Percentiles rank a stretch among this genome's conserved stretches.
These are phyloP conservation scores for Pseudoips prasinana DNA, from an alignment of 2,888 invertebrate genomes.

Conservation along the genomic window DNA sequence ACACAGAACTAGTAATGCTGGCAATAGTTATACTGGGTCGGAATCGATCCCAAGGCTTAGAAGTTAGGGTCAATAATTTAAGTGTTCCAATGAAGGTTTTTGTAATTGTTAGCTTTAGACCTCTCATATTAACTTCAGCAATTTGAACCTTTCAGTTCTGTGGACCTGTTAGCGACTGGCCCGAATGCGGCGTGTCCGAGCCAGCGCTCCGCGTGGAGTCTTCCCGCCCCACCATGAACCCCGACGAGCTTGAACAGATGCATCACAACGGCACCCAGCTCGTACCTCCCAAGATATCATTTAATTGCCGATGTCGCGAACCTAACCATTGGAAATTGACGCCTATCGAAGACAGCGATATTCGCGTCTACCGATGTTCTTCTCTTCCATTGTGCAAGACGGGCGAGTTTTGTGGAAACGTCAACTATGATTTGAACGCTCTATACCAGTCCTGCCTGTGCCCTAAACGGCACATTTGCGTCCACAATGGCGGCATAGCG, in stretches of 20 bases:
- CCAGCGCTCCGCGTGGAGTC: slow-evolving; percentile 60
- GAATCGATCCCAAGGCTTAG: no score
- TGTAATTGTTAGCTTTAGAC: no score
- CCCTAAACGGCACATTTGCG: slow-evolving; percentile 82
- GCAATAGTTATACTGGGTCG: no score
- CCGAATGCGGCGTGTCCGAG: slow-evolving; percentile 54
- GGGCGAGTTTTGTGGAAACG: slow-evolving; percentile 83
- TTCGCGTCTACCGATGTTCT: slow-evolving; percentile 64
- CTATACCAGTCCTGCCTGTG: slow-evolving; percentile 85
- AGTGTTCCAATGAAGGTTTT: no score
- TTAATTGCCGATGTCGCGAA: slow-evolving; percentile 74
- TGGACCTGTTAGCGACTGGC: slow-evolving; percentile 58
- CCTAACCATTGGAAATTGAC: slow-evolving; percentile 77
- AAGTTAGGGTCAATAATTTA: no score
- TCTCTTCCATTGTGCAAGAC: slow-evolving; percentile 75
- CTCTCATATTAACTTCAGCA: no score
- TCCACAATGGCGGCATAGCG: slow-evolving; percentile 72
- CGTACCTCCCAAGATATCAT: slow-evolving; percentile 63
- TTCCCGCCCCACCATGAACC: slow-evolving; percentile 53
- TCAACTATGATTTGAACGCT: slow-evolving; percentile 80
- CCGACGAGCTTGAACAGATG: slow-evolving; percentile 62
- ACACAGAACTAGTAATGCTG: no score
- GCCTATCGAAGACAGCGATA: slow-evolving; percentile 37
- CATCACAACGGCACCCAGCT: slow-evolving; percentile 64
- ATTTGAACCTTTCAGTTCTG: slow-evolving; percentile 83